These are phyloP conservation scores for Caranx melampygus DNA, from an alignment of 2,113 vertebrate species.

Conservation along the genomic window DNA sequence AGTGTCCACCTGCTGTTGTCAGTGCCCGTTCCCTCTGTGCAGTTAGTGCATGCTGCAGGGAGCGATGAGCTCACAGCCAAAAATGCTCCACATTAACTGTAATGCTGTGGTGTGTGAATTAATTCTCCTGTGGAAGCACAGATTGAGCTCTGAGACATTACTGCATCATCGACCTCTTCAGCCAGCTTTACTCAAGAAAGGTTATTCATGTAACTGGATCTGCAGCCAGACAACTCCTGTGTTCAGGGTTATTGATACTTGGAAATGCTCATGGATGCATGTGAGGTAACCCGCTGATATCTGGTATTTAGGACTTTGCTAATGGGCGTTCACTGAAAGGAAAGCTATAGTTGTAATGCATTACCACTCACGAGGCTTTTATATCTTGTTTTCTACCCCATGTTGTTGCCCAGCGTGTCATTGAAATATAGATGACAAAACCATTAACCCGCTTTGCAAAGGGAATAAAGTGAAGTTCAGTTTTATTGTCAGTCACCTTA, in stretches of 20 bases:
- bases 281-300: neutral
- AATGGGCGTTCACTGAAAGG: no score
- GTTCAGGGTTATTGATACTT: neutral
- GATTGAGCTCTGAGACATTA: neutral
- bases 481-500: slow-evolving; percentile 10
- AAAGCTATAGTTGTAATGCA: no score
- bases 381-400: neutral
- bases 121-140: neutral
- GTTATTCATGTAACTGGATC: neutral
- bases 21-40: neutral
- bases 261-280: neutral
- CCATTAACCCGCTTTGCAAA: neutral
- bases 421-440: neutral
- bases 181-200: neutral
- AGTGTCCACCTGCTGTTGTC: neutral
- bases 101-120: neutral
- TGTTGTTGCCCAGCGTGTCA: no score
- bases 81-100: neutral
- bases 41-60: neutral
- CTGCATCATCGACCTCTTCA: neutral
- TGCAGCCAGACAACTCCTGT: neutral
- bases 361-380: neutral
- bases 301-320: no score
- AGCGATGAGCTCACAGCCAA: neutral
- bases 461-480: neutral